Evolutionary conservation across 1,140 invertebrate species (phyloP).

Genomic region (Anoplolepis gracilipes): DNA sequence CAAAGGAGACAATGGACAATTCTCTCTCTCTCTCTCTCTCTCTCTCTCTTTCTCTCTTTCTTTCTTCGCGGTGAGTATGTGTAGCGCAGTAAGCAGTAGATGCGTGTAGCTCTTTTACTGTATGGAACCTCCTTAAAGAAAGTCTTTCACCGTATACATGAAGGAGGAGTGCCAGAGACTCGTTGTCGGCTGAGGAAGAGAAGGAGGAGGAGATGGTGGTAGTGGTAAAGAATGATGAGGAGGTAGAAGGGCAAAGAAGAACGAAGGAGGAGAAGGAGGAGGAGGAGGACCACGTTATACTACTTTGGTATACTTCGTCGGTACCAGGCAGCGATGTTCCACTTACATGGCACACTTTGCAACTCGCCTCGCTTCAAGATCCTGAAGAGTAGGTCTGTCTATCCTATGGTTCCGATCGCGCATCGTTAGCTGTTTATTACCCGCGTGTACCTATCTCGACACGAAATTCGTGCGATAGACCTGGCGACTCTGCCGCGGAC

Average conservation of each 20-base stretch:
- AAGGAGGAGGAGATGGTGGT: constrained; percentile 60
- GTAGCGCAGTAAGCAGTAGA: constrained; percentile 50
- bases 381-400: constrained; percentile 83
- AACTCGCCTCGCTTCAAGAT: constrained; percentile 83
- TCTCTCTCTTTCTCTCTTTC: too few relatives aligned
- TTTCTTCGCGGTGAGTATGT: constrained; percentile 15
- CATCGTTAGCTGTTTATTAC: constrained; percentile 48
- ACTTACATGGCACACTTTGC: constrained; percentile 86
- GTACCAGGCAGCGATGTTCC: constrained; percentile 85
- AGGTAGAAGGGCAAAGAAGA: constrained; percentile 67
- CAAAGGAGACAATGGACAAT: constrained; percentile 67
- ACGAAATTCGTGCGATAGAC: constrained; percentile 66
- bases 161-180: constrained; percentile 69
- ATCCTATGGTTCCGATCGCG: constrained; percentile 75
- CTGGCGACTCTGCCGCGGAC: not conserved
- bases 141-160: constrained; percentile 84
- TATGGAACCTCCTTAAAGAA: constrained; percentile 80
- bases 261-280: constrained; percentile 77
- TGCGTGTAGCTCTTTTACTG: constrained; percentile 49
- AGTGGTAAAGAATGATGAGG: constrained; percentile 12
- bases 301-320: constrained; percentile 84
- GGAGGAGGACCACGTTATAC: constrained; percentile 76
- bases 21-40: constrained; percentile 24
- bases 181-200: constrained; percentile 30
- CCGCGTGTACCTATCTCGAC: constrained; percentile 46